Evolutionary conservation across 2,113 vertebrate genomes (phyloP).

Genomic region (Oophaga pumilio): DNA sequence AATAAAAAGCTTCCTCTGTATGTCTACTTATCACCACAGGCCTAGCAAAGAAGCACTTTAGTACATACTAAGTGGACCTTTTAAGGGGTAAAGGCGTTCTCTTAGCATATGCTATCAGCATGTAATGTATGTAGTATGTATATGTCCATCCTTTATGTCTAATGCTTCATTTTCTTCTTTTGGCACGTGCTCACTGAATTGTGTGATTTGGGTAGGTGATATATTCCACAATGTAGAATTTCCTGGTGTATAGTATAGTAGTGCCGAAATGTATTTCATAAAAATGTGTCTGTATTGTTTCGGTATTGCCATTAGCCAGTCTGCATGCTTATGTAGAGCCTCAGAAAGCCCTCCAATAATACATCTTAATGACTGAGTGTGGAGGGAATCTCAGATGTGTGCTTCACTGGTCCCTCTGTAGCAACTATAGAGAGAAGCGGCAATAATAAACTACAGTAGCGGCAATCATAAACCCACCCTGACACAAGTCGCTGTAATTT

Average conservation of each 20-base stretch:
- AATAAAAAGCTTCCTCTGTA: too few relatives aligned
- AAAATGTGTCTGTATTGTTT: not conserved
- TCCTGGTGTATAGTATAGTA: not conserved
- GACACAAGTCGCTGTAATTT: not conserved
- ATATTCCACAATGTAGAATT: not conserved
- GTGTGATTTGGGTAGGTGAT: slow-evolving; percentile 26
- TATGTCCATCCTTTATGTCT: not conserved
- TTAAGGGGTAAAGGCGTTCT: not conserved
- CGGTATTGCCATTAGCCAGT: not conserved
- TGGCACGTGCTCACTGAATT: not conserved
- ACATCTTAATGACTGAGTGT: not conserved
- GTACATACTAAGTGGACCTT: not conserved
- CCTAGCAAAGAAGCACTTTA: too few relatives aligned
- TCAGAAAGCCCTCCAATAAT: not conserved
- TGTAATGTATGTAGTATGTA: not conserved
- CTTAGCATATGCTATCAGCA: not conserved
- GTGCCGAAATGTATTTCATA: not conserved
- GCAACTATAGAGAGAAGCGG: not conserved
- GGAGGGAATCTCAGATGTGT: not conserved
- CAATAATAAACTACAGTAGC: not conserved
- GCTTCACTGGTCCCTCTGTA: not conserved
- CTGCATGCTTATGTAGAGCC: not conserved
- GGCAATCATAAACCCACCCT: not conserved
- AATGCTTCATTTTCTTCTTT: slow-evolving; percentile 27
- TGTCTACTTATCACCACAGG: too few relatives aligned